These are phyloP conservation scores for Dendrocincla tyrannina DNA, from an alignment of 2,797 vertebrate genomes.

Conservation along the genomic window DNA sequence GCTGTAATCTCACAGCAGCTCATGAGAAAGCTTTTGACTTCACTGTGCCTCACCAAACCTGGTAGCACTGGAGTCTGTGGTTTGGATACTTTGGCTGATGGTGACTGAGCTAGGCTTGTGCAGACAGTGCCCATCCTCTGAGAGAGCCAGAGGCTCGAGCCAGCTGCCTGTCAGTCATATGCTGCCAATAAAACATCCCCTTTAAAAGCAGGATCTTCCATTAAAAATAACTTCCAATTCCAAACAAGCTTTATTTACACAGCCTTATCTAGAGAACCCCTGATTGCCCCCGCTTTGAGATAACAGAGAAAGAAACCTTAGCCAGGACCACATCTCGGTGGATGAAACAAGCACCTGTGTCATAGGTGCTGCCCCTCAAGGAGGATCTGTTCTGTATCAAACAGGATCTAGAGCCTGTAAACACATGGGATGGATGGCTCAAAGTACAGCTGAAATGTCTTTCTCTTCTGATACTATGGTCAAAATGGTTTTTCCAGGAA, in stretches of 20 bases:
- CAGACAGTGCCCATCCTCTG: neutral
- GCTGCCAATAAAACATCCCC: neutral
- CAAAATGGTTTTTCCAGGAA: neutral
- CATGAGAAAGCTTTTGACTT: neutral
- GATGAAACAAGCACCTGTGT: accelerated
- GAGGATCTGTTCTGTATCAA: neutral
- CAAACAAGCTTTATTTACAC: neutral
- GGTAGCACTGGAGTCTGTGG: neutral
- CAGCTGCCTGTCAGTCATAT: neutral
- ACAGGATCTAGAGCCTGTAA: neutral
- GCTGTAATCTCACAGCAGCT: neutral
- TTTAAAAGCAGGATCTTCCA: neutral
- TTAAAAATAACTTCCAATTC: neutral
- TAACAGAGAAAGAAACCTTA: neutral
- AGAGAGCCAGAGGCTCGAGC: neutral
- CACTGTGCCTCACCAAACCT: neutral
- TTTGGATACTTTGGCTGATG: neutral
- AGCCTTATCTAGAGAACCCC: neutral
- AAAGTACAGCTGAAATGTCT: neutral
- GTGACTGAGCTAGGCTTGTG: accelerated
- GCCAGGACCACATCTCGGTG: neutral
- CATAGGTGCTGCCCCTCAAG: neutral
- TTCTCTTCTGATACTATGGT: neutral
- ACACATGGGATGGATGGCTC: accelerated
- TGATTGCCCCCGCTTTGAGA: neutral